A percentile compares a stretch with the other conserved stretches of the same genome.
Conservation (phyloP, 2,888 invertebrate genomes). For the Zygothrica quintamaculata region DNA sequence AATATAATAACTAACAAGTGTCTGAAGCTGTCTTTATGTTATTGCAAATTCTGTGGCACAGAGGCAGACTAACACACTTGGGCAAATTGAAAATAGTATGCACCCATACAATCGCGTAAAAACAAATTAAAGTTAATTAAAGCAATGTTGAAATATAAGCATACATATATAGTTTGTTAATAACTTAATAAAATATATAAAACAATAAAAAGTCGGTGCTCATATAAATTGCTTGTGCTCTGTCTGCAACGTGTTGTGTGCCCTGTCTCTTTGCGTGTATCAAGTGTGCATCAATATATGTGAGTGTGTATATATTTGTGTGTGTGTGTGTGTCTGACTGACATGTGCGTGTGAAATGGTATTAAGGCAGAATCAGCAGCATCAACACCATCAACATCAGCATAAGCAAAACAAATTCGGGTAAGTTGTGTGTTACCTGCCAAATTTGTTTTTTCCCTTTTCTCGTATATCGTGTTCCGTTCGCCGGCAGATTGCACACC, state of each 20-base stretch:
- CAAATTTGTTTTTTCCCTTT: constrained; percentile 36
- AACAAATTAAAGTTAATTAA: constrained; percentile 77
- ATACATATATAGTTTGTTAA: constrained; percentile 12
- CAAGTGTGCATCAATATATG: constrained; percentile 27
- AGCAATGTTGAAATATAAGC: constrained; percentile 49
- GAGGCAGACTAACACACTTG: constrained; percentile 30
- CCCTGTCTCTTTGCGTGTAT: constrained; percentile 15
- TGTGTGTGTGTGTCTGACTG: constrained; percentile 50
- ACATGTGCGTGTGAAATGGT: constrained; percentile 73
- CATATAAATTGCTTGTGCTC: constrained; percentile 28
- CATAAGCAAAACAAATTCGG: constrained; percentile 61
- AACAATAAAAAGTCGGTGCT: constrained; percentile 59
- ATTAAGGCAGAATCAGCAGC: constrained; percentile 51
- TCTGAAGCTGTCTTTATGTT: constrained; percentile 53
- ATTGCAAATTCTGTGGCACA: constrained; percentile 69
- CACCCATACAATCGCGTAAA: constrained; percentile 66
- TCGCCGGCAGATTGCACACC: constrained; percentile 59
- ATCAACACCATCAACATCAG: constrained; percentile 23
- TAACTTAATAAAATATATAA: constrained; percentile 69
- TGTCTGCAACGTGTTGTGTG: constrained; percentile 41
- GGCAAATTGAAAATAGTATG: constrained; percentile 56
- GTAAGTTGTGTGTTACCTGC: constrained; percentile 70
- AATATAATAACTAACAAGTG: constrained; percentile 53
- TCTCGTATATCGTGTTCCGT: constrained; percentile 17
- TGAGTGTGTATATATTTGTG: constrained; percentile 29